phyloP scores from a whole-genome alignment of 1,140 invertebrate genomes.

The Theocolax elegans region DNA sequence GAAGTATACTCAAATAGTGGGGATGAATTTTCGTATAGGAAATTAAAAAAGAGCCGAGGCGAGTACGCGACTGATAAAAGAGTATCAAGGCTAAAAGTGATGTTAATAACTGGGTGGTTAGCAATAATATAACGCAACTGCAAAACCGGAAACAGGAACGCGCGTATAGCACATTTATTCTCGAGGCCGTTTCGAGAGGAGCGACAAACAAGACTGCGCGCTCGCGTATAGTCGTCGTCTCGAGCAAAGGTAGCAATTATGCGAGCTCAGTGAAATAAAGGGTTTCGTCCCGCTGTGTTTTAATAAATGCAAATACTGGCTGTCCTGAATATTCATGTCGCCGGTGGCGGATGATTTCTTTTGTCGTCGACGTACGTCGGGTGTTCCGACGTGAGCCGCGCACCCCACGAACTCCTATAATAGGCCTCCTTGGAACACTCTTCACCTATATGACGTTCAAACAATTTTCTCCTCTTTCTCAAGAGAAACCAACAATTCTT shows the following conservation, averaged over 20 bases:
- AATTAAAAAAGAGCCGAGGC: too few relatives aligned
- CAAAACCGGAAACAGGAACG: constrained; percentile 24
- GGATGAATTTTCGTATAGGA: too few relatives aligned
- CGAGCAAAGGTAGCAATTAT: constrained; percentile 58
- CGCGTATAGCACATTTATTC: constrained; percentile 21
- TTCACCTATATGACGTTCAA: background rate
- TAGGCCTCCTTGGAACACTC: background rate
- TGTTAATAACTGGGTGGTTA: too few relatives aligned
- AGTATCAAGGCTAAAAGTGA: too few relatives aligned
- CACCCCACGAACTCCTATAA: background rate
- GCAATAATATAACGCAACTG: background rate
- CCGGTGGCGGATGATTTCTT: constrained; percentile 57
- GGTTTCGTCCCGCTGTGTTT: constrained; percentile 58
- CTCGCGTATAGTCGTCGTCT: background rate
- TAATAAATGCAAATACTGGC: constrained; percentile 63
- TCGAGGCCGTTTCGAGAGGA: constrained; percentile 10
- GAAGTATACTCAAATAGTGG: too few relatives aligned
- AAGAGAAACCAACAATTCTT: background rate
- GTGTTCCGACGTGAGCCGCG: constrained; percentile 27
- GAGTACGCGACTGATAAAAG: too few relatives aligned
- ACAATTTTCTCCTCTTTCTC: background rate
- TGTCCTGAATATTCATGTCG: constrained; percentile 61
- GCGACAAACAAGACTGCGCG: constrained; percentile 33
- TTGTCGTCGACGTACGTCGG: constrained; percentile 59
- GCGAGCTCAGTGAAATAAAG: constrained; percentile 56